These are phyloP conservation scores for Peromyscus eremicus DNA, from an alignment of 2,797 vertebrate genomes.

Conservation along the genomic window DNA sequence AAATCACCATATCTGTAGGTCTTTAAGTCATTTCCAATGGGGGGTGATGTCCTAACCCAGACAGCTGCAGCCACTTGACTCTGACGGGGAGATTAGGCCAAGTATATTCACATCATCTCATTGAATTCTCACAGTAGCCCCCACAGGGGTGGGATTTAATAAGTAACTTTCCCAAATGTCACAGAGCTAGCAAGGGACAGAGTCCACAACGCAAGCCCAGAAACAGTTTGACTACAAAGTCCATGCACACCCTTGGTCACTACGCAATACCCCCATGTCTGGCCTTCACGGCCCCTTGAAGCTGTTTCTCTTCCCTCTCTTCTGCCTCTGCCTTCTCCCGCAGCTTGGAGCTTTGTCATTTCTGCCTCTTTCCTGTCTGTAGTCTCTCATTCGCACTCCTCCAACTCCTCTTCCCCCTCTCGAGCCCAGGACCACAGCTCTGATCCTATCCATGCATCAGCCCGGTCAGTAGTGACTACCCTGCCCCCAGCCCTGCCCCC, in stretches of 20 bases:
- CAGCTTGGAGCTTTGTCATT: background rate
- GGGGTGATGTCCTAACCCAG: too few relatives aligned
- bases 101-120: background rate
- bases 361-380: background rate
- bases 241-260: background rate
- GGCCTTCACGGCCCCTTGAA: background rate
- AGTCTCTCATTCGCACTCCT: background rate
- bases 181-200: background rate
- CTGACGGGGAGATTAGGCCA: background rate
- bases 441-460: background rate
- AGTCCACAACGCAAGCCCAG: background rate
- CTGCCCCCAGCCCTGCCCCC: background rate
- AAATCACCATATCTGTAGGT: background rate
- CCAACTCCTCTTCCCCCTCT: background rate
- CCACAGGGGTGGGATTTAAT: background rate
- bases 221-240: constrained; percentile 54
- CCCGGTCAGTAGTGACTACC: background rate
- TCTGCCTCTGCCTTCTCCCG: background rate
- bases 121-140: background rate
- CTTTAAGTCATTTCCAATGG: background rate
- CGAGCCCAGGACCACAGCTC: background rate
- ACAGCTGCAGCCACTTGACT: background rate
- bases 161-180: background rate
- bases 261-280: background rate
- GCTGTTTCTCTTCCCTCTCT: background rate